Evolutionary conservation across 2,888 invertebrate genomes (phyloP).

Genomic region (Caenorhabditis doughertyi): DNA sequence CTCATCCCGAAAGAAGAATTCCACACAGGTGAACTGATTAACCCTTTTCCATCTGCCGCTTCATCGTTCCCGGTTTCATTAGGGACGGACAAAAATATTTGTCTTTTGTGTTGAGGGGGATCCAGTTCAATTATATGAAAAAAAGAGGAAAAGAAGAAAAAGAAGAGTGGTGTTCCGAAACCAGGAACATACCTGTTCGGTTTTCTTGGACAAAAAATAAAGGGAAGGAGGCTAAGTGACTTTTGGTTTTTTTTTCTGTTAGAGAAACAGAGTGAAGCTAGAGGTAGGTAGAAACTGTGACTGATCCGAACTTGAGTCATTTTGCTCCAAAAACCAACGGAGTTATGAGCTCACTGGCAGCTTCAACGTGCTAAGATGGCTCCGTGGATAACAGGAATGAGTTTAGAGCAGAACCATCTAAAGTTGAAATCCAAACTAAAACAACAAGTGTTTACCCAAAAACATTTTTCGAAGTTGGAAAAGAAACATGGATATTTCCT

Average conservation of each 20-base stretch:
- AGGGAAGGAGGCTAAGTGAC: neutral
- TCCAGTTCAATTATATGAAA: constrained; percentile 39
- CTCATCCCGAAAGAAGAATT: neutral
- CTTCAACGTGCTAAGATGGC: too few relatives aligned
- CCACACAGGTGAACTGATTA: constrained; percentile 26
- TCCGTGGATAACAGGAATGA: too few relatives aligned
- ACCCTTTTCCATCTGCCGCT: neutral
- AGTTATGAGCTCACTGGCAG: too few relatives aligned
- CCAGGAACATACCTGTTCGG: constrained; percentile 26
- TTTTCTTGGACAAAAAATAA: constrained; percentile 12
- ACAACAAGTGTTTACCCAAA: too few relatives aligned
- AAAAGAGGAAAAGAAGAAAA: too few relatives aligned
- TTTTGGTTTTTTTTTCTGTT: neutral
- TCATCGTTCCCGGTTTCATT: constrained; percentile 3
- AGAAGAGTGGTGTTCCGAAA: constrained; percentile 17
- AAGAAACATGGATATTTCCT: too few relatives aligned
- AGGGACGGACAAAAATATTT: neutral
- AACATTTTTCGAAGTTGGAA: too few relatives aligned
- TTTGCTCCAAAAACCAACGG: too few relatives aligned
- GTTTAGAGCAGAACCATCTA: too few relatives aligned
- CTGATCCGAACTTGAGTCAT: neutral
- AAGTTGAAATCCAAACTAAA: too few relatives aligned
- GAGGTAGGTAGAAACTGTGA: neutral
- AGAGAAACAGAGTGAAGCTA: neutral
- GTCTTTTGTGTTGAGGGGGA: neutral